Conservation (phyloP, 2,113 vertebrate species). For the Lota lota region DNA sequence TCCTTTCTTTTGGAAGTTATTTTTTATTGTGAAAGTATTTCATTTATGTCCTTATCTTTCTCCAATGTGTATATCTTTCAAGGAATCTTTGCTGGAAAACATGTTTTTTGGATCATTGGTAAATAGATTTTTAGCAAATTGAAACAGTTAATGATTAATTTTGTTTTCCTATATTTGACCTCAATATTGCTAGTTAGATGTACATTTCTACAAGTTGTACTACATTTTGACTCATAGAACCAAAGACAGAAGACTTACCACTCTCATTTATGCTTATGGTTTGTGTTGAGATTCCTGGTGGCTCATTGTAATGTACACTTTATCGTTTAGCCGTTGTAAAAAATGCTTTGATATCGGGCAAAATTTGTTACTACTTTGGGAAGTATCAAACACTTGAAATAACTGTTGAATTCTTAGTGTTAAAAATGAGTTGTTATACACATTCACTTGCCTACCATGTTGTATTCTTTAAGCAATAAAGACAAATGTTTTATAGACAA, state of each 20-base stretch:
- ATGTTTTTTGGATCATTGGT: slow-evolving; percentile 30
- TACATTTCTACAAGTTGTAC: slow-evolving; percentile 37
- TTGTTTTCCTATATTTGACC: slow-evolving; percentile 44
- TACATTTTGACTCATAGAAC: slow-evolving; percentile 64
- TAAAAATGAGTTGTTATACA: slow-evolving; percentile 79
- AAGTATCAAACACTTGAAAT: slow-evolving; percentile 82
- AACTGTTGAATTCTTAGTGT: slow-evolving; percentile 80
- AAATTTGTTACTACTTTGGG: slow-evolving; percentile 72
- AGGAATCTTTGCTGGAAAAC: slow-evolving; percentile 11
- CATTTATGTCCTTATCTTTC: slow-evolving; percentile 34
- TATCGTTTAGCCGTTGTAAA: slow-evolving; percentile 44
- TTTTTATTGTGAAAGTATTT: not conserved
- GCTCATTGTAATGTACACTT: slow-evolving; percentile 36
- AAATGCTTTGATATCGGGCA: slow-evolving; percentile 74
- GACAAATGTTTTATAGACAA: slow-evolving; percentile 88
- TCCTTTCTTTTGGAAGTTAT: slow-evolving; percentile 15
- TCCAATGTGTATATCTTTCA: slow-evolving; percentile 24
- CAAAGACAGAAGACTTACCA: slow-evolving; percentile 60
- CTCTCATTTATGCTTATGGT: slow-evolving; percentile 26
- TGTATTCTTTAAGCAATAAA: slow-evolving; percentile 99
- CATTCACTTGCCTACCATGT: slow-evolving; percentile 82
- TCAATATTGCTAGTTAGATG: slow-evolving; percentile 65
- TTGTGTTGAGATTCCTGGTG: slow-evolving; percentile 45
- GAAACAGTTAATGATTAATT: slow-evolving; percentile 33
- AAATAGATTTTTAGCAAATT: slow-evolving; percentile 44